Percentiles rank a stretch among this genome's conserved stretches.
Conservation (phyloP, 35 echinoderm and acorn worm species). For the Chiridota heheva region DNA sequence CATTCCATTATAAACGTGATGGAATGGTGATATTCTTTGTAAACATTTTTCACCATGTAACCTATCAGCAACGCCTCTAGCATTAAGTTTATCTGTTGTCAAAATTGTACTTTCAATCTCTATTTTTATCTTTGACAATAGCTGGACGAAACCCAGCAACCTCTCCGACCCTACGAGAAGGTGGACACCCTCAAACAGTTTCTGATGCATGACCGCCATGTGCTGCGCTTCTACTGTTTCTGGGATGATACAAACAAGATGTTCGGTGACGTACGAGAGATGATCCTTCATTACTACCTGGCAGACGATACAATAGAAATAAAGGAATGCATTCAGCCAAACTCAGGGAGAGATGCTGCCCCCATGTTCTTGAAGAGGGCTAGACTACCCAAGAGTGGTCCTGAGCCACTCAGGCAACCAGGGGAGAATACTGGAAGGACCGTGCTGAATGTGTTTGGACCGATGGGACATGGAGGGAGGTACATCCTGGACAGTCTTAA, state of each 20-base stretch:
- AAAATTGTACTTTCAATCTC: no score
- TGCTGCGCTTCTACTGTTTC: constrained; percentile 87
- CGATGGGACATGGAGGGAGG: constrained; percentile 89
- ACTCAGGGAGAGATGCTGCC: constrained; percentile 82
- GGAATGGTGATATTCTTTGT: no score
- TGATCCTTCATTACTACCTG: constrained; percentile 97
- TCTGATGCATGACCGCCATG: constrained; percentile 94
- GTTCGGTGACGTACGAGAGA: constrained; percentile 94
- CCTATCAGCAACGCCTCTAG: no score
- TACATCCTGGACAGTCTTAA: constrained; percentile 98
- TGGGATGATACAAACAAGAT: constrained; percentile 97
- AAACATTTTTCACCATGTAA: no score
- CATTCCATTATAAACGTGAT: no score
- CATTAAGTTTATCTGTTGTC: no score
- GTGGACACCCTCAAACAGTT: constrained; percentile 99
- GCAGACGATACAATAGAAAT: constrained; percentile 97
- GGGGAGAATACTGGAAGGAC: constrained; percentile 89
- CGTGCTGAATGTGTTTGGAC: constrained; percentile 98
- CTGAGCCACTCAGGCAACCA: constrained; percentile 81
- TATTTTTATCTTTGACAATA: constrained; percentile 46
- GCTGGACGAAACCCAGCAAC: constrained; percentile 96
- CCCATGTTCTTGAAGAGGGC: constrained; percentile 92
- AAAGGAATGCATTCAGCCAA: constrained; percentile 86
- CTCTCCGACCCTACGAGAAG: constrained; percentile 90
- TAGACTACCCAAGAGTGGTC: constrained; percentile 68